Conservation (phyloP, 1,140 invertebrate species). For the Aethina tumida region DNA sequence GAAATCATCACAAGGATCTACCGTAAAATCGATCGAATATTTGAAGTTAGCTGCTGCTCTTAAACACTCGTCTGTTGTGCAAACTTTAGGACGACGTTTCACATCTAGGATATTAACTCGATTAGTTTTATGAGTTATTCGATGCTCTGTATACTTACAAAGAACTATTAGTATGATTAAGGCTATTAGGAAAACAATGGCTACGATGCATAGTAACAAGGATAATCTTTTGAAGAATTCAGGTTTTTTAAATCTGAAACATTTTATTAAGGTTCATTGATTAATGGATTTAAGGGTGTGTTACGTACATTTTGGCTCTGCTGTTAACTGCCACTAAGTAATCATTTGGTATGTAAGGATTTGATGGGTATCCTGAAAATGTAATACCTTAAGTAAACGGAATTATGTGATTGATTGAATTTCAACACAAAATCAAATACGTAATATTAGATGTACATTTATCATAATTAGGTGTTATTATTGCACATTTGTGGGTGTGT, state of each 20-base stretch:
- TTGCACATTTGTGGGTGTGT: no score
- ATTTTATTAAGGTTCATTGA: conserved; percentile 1
- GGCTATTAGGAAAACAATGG: conserved; percentile 20
- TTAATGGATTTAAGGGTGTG: conserved; percentile 3
- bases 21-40: conserved; percentile 47
- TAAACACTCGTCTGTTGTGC: conserved; percentile 47
- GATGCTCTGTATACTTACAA: conserved; percentile 22
- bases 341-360: conserved; percentile 10
- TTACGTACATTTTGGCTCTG: conserved; percentile 22
- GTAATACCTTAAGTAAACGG: no score
- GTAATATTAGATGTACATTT: no score
- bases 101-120: conserved; percentile 15
- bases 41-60: conserved; percentile 50
- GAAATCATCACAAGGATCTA: conserved; percentile 55
- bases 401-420: no score
- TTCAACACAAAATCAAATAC: no score
- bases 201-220: conserved; percentile 19
- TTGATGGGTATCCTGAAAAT: conserved; percentile 14
- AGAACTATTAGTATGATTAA: conserved; percentile 20
- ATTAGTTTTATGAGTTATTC: conserved; percentile 4
- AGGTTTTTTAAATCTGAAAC: conserved; percentile 26
- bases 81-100: conserved; percentile 22
- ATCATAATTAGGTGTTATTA: no score
- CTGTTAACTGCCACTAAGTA: conserved; percentile 23
- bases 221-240: conserved; percentile 23